Conservation (phyloP, 2,797 vertebrate species). For the Spondyliosoma cantharus region DNA sequence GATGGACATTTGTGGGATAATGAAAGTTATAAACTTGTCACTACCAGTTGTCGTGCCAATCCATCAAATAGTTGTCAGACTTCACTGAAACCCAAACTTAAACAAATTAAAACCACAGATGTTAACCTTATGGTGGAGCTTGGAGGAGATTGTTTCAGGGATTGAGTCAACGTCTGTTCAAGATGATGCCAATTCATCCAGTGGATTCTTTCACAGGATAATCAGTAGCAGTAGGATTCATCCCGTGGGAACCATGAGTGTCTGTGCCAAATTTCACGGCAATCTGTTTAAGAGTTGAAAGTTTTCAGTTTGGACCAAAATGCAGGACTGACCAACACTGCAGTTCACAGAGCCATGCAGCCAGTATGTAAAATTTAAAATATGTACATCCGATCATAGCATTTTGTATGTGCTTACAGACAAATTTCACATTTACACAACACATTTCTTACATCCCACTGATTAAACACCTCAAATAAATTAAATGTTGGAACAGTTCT, state of each 20-base stretch:
- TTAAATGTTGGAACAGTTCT: background rate
- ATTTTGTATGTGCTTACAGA: background rate
- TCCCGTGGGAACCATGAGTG: background rate
- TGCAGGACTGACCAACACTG: background rate
- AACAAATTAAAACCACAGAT: background rate
- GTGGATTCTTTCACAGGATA: background rate
- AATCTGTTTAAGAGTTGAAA: background rate
- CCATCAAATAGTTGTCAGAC: background rate
- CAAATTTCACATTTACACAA: too few relatives aligned
- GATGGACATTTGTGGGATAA: too few relatives aligned
- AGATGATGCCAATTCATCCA: background rate
- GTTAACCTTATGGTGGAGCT: background rate
- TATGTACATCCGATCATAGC: background rate
- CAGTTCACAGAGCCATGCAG: too few relatives aligned
- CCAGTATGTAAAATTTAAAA: too few relatives aligned
- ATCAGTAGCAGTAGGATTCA: background rate
- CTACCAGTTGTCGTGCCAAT: background rate
- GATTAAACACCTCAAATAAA: background rate
- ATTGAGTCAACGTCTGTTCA: background rate
- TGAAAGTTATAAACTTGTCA: background rate
- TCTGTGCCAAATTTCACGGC: background rate
- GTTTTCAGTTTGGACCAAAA: background rate
- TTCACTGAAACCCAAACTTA: background rate
- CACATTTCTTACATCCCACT: too few relatives aligned
- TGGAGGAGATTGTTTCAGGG: background rate